Evolutionary conservation across 2,888 invertebrate species (phyloP).

Genomic region (Frankliniella fusca): DNA sequence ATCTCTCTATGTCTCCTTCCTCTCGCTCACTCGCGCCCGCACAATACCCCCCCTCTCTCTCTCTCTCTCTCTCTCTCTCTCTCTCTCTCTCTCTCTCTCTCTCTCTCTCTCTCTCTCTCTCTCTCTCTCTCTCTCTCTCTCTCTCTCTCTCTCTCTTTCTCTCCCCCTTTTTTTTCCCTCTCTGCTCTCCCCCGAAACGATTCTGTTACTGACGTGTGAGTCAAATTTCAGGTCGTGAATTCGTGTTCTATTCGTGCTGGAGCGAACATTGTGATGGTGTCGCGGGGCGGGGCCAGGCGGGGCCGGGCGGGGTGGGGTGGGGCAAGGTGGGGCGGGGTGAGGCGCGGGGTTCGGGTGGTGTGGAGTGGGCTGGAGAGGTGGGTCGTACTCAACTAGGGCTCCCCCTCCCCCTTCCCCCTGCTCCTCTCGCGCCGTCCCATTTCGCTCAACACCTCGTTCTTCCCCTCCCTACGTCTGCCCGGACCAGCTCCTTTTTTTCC

Average conservation of each 20-base stretch:
- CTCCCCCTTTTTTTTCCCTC: background rate
- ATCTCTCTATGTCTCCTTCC: background rate
- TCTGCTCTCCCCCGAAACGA: background rate
- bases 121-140: background rate
- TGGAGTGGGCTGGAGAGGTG: background rate
- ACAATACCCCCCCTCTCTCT: background rate
- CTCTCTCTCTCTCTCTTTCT: background rate
- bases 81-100: constrained; percentile 1
- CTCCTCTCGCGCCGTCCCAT: too few species aligned
- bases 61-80: background rate
- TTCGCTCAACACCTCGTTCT: background rate
- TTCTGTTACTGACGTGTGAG: constrained; percentile 7
- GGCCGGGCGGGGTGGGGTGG: background rate
- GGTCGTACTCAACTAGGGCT: background rate
- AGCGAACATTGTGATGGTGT: background rate
- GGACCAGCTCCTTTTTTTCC: background rate
- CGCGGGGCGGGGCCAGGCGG: background rate
- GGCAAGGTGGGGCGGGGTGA: background rate
- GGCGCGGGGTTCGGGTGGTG: background rate
- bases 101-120: background rate
- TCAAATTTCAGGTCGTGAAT: constrained; percentile 17
- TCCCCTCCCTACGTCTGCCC: background rate
- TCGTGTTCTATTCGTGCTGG: background rate
- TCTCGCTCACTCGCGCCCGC: background rate
- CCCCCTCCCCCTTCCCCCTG: background rate